These are phyloP conservation scores for Pelodiscus sinensis DNA, from an alignment of 2,113 vertebrate species.

Conservation along the genomic window DNA sequence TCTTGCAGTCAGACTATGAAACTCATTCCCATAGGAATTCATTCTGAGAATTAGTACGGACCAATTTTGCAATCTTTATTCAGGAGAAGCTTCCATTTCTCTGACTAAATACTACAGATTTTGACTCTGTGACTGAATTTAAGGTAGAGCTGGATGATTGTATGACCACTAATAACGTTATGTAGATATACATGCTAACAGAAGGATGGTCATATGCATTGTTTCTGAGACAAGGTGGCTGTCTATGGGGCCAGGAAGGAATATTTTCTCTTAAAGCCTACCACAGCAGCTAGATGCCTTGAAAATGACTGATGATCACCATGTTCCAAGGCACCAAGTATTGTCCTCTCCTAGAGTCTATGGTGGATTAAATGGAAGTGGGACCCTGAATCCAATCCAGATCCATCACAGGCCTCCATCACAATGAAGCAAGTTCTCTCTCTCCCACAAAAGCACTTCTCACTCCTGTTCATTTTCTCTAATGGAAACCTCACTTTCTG, in stretches of 20 bases:
- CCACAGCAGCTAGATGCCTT: not conserved
- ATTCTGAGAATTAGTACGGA: slow-evolving; percentile 20
- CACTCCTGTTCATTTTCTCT: not conserved
- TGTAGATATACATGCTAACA: not conserved
- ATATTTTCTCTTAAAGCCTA: not conserved
- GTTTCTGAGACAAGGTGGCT: not conserved
- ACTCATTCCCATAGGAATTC: not conserved
- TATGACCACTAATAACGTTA: not conserved
- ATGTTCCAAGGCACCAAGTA: not conserved
- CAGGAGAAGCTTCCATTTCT: slow-evolving; percentile 26
- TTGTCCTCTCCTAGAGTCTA: not conserved
- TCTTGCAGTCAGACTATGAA: slow-evolving; percentile 28
- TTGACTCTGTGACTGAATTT: not conserved
- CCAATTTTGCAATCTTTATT: not conserved
- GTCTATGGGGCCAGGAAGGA: not conserved
- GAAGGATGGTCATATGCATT: not conserved
- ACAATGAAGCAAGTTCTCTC: not conserved
- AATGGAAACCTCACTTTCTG: not conserved
- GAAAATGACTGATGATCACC: not conserved
- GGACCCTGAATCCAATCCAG: not conserved
- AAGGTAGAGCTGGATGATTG: slow-evolving; percentile 32
- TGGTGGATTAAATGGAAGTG: not conserved
- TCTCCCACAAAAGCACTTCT: not conserved
- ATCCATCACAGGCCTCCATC: not conserved
- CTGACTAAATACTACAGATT: not conserved